These are phyloP conservation scores for Lucilia cuprina DNA, from an alignment of 1,140 invertebrate species.

Conservation along the genomic window DNA sequence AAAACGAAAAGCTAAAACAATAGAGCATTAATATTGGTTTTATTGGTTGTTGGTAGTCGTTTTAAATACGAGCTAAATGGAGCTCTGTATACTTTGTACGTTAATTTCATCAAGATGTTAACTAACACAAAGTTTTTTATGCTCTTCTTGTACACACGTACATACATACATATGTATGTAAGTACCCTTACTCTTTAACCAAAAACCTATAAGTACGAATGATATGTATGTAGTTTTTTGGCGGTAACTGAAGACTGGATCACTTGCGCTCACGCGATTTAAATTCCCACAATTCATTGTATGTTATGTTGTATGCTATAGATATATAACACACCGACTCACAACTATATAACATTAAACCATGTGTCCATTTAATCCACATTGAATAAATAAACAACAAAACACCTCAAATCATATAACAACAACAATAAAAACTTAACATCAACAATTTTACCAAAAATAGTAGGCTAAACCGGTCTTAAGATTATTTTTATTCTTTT, in stretches of 20 bases:
- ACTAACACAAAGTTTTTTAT: neutral
- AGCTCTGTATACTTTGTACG: neutral
- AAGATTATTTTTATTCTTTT: neutral
- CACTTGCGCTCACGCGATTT: conserved; percentile 16
- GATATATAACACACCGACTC: neutral
- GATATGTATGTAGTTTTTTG: neutral
- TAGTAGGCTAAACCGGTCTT: conserved; percentile 16
- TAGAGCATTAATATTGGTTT: conserved; percentile 9
- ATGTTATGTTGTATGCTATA: neutral
- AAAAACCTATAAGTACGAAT: neutral
- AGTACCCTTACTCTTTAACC: neutral
- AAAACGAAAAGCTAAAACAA: neutral
- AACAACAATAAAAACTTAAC: neutral
- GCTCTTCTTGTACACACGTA: neutral
- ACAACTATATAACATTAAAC: neutral
- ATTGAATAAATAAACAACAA: neutral
- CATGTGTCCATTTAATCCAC: neutral
- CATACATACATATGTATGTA: neutral
- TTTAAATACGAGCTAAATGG: neutral
- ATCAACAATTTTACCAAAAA: conserved; percentile 17
- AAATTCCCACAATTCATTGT: conserved; percentile 6
- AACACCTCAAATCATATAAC: neutral
- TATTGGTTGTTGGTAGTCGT: neutral
- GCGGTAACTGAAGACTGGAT: conserved; percentile 13
- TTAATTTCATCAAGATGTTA: neutral